Evolutionary conservation across 2,797 vertebrate genomes (phyloP), one percentile per base, ranked within the genome.

Genomic region (Borostomias antarcticus): DNA sequence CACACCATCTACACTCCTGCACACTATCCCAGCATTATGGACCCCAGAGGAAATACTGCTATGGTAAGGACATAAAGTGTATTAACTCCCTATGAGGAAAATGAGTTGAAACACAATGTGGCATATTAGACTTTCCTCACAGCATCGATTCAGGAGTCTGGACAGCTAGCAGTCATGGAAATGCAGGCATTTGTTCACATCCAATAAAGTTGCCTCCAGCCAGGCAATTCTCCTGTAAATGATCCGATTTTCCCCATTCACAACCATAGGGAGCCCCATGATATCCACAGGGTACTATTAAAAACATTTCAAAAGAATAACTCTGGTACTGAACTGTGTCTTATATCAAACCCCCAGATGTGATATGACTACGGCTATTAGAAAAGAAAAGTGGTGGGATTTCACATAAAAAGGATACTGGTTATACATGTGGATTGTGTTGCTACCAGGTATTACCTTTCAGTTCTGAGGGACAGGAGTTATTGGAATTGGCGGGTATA

Each of bases 221-320:
- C 19, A 60, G 66, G 50, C 29, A 6, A 4, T 51, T 37, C 58
- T 58, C 13, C 59, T 11, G 54, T 72, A 62, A 81, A 75, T 52
- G 47, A 82, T 79, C 64, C 32, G 61, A 79, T 70, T 80, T n/a
- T 35, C 8, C 66, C 35, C 52, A 58, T 72, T 37, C 35, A 58
- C 60, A 71, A 59, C 74, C 66, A 60, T 26, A 25, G 62, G 62
- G 68, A 70, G n/a, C n/a, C n/a, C n/a, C 69, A 48, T 45, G 32
- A 69, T 37, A 78, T 78, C 73, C 61, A 66, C 10, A 5, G 74
- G 77, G 74, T 62, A 56, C 70, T 74, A 81, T 79, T 79, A 76
- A 78, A 80, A 70, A 68, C 45, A 52, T 74, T 82, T 82, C 48
- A 77, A 70, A 79, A 74, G 50, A 79, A 81, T 77, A 77, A 72